Evolutionary conservation across 2,888 invertebrate species (phyloP).

Genomic region (Chrysolina oricalcia): DNA sequence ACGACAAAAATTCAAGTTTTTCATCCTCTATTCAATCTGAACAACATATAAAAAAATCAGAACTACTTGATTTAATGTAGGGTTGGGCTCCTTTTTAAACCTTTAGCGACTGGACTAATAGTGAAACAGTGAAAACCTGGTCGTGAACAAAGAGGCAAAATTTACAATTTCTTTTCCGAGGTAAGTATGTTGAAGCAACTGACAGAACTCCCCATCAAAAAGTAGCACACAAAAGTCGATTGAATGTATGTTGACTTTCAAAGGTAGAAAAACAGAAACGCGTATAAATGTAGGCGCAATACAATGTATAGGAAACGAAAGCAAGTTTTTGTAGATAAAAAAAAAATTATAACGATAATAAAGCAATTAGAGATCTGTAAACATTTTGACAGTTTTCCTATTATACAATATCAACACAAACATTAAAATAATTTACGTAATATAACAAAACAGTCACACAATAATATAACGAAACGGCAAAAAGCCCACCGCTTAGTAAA

Average conservation of each 20-base stretch:
- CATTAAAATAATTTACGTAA: constrained; percentile 62
- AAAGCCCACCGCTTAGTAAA: constrained; percentile 42
- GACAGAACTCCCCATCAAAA: neutral
- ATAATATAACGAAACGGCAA: constrained; percentile 51
- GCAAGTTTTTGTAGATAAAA: constrained; percentile 52
- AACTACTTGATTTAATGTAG: no score
- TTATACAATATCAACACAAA: constrained; percentile 61
- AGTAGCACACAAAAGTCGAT: neutral
- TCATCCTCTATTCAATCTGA: no score
- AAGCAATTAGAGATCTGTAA: constrained; percentile 58
- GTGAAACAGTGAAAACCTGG: no score
- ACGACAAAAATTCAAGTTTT: no score
- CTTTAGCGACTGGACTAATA: no score
- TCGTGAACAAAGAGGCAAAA: no score
- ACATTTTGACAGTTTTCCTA: constrained; percentile 54
- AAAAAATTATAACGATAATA: constrained; percentile 50
- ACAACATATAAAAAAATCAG: no score
- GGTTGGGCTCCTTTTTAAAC: no score
- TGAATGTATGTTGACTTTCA: neutral
- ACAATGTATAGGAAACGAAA: constrained; percentile 44
- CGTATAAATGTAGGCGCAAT: constrained; percentile 15
- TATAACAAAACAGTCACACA: constrained; percentile 62
- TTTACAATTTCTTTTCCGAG: neutral
- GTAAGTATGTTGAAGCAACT: neutral
- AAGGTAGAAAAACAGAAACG: neutral